Conservation (phyloP, 2,888 invertebrate species). For the Bugulina stolonifera region DNA sequence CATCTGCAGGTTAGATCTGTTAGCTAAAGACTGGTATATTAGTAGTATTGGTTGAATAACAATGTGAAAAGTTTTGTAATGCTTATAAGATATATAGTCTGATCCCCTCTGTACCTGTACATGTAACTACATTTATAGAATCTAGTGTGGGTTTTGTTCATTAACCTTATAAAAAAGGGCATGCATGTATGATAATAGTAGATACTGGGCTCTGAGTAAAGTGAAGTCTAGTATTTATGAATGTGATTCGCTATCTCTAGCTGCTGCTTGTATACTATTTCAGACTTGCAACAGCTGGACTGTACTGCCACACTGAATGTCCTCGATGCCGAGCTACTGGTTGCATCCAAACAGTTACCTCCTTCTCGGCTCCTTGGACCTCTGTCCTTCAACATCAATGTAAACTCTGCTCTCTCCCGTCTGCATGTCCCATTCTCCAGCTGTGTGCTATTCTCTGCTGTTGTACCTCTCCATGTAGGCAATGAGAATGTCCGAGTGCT, state of each 20-base stretch:
- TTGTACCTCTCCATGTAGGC: background rate
- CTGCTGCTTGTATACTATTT: background rate
- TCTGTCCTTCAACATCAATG: background rate
- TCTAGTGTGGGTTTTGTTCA: too few species aligned
- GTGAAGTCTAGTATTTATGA: background rate
- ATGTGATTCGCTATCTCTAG: background rate
- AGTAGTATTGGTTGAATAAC: too few species aligned
- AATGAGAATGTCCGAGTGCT: background rate
- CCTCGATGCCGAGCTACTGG: background rate
- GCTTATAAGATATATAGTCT: too few species aligned
- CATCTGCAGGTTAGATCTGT: background rate
- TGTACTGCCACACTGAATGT: background rate
- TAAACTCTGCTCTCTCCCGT: background rate
- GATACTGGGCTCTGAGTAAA: background rate
- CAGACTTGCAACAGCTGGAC: slow-evolving; percentile 11
- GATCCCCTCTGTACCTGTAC: too few species aligned
- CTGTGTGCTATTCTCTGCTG: background rate
- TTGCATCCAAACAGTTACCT: background rate
- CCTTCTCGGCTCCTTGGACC: background rate
- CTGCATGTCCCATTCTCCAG: background rate
- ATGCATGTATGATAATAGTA: too few species aligned
- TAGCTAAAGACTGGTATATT: too few species aligned
- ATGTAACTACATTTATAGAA: too few species aligned
- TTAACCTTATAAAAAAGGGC: too few species aligned
- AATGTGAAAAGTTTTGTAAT: too few species aligned